phyloP scores from a whole-genome alignment of 1,140 invertebrate species.

The Drosophila micromelanica region DNA sequence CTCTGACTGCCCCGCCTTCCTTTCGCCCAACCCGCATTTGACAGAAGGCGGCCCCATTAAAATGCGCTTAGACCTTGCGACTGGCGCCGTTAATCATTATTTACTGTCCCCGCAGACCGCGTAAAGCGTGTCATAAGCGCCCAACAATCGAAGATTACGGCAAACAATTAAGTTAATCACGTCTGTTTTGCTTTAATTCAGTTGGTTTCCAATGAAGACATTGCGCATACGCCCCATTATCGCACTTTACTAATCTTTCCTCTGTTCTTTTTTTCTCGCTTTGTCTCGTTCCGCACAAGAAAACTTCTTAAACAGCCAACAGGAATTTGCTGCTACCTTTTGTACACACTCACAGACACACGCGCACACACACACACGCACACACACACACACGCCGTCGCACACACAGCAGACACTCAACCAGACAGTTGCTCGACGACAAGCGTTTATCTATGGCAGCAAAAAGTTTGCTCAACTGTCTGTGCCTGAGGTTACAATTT shows the following conservation, averaged over 20 bases:
- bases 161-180: conserved; percentile 81
- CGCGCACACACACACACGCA: conserved; percentile 3
- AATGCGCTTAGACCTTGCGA: conserved; percentile 68
- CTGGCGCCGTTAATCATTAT: conserved; percentile 74
- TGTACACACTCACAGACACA: conserved; percentile 17
- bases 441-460: conserved; percentile 69
- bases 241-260: conserved; percentile 30
- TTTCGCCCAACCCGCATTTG: conserved; percentile 29
- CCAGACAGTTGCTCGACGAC: conserved; percentile 49
- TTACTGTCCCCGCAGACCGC: conserved; percentile 34
- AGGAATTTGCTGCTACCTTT: conserved; percentile 70
- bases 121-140: conserved; percentile 29
- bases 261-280: no score
- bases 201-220: conserved; percentile 56
- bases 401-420: conserved; percentile 7
- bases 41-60: conserved; percentile 60
- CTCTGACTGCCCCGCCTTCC: neutral
- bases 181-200: conserved; percentile 54
- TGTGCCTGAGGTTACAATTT: conserved; percentile 74
- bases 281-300: neutral
- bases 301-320: conserved; percentile 50
- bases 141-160: conserved; percentile 62
- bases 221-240: conserved; percentile 51
- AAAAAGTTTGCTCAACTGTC: conserved; percentile 60
- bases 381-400: conserved; percentile 16